phyloP scores from a whole-genome alignment of 2,888 invertebrate genomes.

The Andricus curvator region DNA sequence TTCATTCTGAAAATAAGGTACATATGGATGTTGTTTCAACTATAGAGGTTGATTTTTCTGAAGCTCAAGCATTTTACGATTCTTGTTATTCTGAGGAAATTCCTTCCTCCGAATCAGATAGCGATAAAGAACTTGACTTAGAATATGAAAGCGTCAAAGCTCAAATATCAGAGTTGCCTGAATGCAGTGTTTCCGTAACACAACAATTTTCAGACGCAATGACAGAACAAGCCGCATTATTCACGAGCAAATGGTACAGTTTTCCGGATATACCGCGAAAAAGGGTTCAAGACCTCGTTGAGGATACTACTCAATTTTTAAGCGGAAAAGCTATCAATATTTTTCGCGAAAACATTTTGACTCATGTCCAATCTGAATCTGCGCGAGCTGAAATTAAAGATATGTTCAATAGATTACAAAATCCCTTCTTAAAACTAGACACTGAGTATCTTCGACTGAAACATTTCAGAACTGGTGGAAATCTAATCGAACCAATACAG shows the following conservation, averaged over 20 bases:
- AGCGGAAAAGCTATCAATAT: background rate
- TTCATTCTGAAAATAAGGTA: no score
- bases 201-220: no score
- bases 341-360: background rate
- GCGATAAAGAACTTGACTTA: no score
- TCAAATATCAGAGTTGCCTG: no score
- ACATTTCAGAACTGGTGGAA: background rate
- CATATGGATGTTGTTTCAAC: no score
- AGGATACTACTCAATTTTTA: background rate
- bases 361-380: background rate
- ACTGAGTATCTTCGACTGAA: constrained; percentile 10
- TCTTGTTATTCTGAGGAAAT: no score
- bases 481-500: background rate
- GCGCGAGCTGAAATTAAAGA: background rate
- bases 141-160: no score
- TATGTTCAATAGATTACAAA: constrained; percentile 3
- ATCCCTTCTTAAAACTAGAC: background rate
- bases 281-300: constrained; percentile 6
- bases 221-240: no score
- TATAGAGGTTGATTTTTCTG: no score
- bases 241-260: background rate
- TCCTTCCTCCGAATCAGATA: no score
- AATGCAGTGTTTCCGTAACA: no score
- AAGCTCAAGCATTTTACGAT: no score
- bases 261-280: background rate